phyloP scores from a whole-genome alignment of 2,888 invertebrate genomes.

The Heteropelma amictum region DNA sequence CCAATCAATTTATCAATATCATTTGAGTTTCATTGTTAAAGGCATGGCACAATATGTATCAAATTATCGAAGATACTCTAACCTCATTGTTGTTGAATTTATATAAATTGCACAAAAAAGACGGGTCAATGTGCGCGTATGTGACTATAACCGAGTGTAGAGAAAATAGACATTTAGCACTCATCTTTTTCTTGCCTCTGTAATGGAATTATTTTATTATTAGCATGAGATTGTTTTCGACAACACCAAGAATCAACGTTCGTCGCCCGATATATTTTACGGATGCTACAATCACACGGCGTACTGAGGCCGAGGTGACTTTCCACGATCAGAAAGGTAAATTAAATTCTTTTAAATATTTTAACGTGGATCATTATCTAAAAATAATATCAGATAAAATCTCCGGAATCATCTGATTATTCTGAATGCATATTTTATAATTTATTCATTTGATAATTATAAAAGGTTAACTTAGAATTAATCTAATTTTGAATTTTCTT shows the following conservation, averaged over 20 bases:
- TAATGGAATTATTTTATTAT: slow-evolving; percentile 7
- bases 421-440: too few species aligned
- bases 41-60: slow-evolving; percentile 4
- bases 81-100: slow-evolving; percentile 8
- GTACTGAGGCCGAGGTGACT: background rate
- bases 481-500: too few species aligned
- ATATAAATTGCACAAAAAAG: background rate
- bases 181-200: slow-evolving; percentile 3
- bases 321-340: slow-evolving; percentile 21
- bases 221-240: slow-evolving; percentile 3
- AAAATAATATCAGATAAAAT: background rate
- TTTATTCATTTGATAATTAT: too few species aligned
- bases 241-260: slow-evolving; percentile 16
- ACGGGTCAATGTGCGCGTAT: background rate
- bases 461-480: too few species aligned
- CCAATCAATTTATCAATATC: slow-evolving; percentile 13
- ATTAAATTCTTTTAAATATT: slow-evolving; percentile 4
- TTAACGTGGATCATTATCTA: background rate
- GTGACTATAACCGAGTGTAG: background rate
- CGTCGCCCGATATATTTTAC: background rate
- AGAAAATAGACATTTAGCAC: slow-evolving; percentile 9
- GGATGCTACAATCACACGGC: background rate
- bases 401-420: too few species aligned
- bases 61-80: slow-evolving; percentile 21
- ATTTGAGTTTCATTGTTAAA: slow-evolving; percentile 15